Evolutionary conservation across 2,888 invertebrate species (phyloP).

Genomic region (Leptinotarsa peninsularis): DNA sequence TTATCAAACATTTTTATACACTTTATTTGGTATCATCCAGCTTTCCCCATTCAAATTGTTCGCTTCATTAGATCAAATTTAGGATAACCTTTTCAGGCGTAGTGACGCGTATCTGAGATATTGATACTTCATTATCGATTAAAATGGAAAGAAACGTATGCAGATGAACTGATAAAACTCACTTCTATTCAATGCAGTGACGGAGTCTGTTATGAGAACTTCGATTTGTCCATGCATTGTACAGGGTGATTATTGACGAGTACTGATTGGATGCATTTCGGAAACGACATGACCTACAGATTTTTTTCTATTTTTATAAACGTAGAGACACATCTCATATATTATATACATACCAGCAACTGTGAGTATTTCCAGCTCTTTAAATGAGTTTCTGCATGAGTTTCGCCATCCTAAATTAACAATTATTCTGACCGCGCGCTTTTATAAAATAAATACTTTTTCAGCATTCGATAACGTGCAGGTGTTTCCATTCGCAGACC

Average conservation of each 20-base stretch:
- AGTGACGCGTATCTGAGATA: conserved; percentile 38
- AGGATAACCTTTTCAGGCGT: conserved; percentile 40
- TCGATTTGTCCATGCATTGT: not conserved
- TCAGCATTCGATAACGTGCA: too few relatives aligned
- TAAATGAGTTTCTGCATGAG: too few relatives aligned
- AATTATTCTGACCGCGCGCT: too few relatives aligned
- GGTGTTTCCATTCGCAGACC: too few relatives aligned
- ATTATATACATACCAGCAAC: too few relatives aligned
- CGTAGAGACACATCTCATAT: too few relatives aligned
- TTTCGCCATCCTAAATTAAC: too few relatives aligned
- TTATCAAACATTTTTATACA: conserved; percentile 18
- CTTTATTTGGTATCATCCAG: conserved; percentile 26
- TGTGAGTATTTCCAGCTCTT: too few relatives aligned
- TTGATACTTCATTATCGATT: conserved; percentile 36
- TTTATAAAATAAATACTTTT: too few relatives aligned
- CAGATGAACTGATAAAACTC: conserved; percentile 33
- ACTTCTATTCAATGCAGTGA: conserved; percentile 13
- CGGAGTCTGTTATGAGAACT: conserved; percentile 7
- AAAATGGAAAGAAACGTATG: conserved; percentile 31
- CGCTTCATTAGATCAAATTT: conserved; percentile 30
- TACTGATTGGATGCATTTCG: not conserved
- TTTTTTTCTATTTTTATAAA: too few relatives aligned
- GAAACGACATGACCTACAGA: not conserved
- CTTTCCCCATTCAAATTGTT: conserved; percentile 29
- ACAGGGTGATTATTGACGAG: not conserved